Base-by-base conservation (phyloP, 2,888 invertebrate species). In the Antheraea yamamai region DNA sequence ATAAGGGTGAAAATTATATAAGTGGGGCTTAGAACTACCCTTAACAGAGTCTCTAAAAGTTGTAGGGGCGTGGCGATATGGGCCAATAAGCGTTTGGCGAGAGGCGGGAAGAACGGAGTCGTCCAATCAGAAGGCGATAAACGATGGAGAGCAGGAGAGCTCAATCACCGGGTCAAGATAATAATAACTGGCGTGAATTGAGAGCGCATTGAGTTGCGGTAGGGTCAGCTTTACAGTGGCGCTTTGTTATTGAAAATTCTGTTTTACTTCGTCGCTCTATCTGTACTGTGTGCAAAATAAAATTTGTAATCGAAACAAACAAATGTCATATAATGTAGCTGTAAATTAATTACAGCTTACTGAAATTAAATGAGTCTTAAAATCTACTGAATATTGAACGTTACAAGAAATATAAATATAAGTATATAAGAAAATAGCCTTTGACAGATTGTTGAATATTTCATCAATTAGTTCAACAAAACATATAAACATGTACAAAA, bases 1-100 rank as follows among this genome's bases (percentile, higher is more conserved):
- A 91, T 91, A 91, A 94, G 95, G 94, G 95, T 93, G 92, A 88
- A 92, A 92, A 92, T 94, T 95, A 95, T 95, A 94, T 93, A 94
- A 94, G 92, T 92, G 91, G 91, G 94, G 91, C 90, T 89, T 87
- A 86, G 87, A 92, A 90, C 91, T 93, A 92, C 94, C 92, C 92
- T 91, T 89, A 90, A 85, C 89, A 88, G 87, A 91, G 90, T 89
- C 90, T 93, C 90, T 84, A 80, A 88, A 47, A 91, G 91, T 88
- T 85, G 84, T 74, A 81, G 79, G 85, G 93, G 94, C 95, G 95
- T 91, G 92, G 87, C 88, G 81, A 79, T 79, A 76, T 78, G 83
- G 78, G 82, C 95, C 94, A 95, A 95, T 95, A 81, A 84, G 84
- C 81, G 81, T 73, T 80, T 76, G 83, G 87, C 85, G 81, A 89